Evolutionary conservation across 23 tunicate genomes (phyloP).

Genomic region (Diplosoma virens): DNA sequence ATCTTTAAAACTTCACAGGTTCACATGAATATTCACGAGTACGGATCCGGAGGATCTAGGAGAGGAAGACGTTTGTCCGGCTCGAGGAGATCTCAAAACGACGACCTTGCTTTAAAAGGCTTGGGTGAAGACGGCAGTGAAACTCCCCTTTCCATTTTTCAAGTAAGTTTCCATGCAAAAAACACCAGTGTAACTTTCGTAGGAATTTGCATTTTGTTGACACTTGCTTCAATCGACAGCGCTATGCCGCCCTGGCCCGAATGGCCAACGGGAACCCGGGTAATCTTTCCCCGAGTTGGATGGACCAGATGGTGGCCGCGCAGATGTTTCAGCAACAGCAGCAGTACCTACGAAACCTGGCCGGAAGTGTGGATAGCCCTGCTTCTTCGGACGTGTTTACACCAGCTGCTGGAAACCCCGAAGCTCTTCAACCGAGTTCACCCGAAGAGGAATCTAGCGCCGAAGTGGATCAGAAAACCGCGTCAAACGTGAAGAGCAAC

Average conservation of each 20-base stretch:
- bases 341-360: conserved; percentile 12
- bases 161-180: too few relatives aligned
- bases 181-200: too few relatives aligned
- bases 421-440: neutral
- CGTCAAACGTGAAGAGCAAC: too few relatives aligned
- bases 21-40: conserved; percentile 93
- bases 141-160: too few relatives aligned
- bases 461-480: too few relatives aligned
- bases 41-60: conserved; percentile 91
- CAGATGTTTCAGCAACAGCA: conserved; percentile 37
- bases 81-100: neutral
- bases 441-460: conserved; percentile 15
- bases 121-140: too few relatives aligned
- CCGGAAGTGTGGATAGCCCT: neutral
- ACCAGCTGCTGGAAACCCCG: neutral
- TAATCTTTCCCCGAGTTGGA: neutral
- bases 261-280: conserved; percentile 10
- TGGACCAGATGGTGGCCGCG: conserved; percentile 17
- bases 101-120: too few relatives aligned
- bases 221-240: too few relatives aligned
- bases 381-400: neutral
- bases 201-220: too few relatives aligned
- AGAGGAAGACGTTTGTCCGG: conserved; percentile 25
- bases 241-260: conserved; percentile 38
- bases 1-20: too few relatives aligned